These are phyloP conservation scores for Neomicropteryx cornuta DNA, from an alignment of 1,140 invertebrate genomes.

Conservation along the genomic window DNA sequence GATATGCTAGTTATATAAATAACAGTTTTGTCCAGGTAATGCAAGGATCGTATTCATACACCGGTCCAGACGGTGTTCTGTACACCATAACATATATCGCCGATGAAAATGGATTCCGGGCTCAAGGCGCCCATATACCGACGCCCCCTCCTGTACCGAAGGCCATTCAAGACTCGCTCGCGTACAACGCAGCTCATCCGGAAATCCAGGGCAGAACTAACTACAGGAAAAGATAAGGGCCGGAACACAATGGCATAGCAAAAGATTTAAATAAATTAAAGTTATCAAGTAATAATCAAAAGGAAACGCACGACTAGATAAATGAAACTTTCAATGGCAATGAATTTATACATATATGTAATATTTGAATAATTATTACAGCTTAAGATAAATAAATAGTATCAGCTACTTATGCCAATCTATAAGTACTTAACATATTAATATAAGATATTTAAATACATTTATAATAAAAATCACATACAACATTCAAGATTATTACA, in stretches of 20 bases:
- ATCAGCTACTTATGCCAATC: not conserved
- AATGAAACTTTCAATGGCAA: not conserved
- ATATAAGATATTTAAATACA: too few relatives aligned
- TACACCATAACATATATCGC: slow-evolving; percentile 53
- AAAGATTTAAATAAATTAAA: not conserved
- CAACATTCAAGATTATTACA: too few relatives aligned
- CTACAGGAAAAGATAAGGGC: slow-evolving; percentile 4
- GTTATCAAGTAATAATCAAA: not conserved
- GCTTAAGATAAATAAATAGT: not conserved
- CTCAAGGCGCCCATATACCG: slow-evolving; percentile 40
- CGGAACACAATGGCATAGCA: not conserved
- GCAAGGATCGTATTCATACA: slow-evolving; percentile 50
- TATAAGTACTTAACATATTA: too few relatives aligned
- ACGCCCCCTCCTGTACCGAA: slow-evolving; percentile 51
- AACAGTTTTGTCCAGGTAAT: not conserved
- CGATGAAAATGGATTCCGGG: slow-evolving; percentile 54
- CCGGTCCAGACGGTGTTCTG: slow-evolving; percentile 46
- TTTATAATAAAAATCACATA: too few relatives aligned
- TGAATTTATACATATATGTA: not conserved
- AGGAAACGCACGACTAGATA: not conserved
- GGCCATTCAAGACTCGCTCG: slow-evolving; percentile 41
- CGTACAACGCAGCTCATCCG: slow-evolving; percentile 26
- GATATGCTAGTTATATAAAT: not conserved
- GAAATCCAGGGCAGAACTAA: slow-evolving; percentile 11
- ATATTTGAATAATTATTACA: not conserved